phyloP scores from a whole-genome alignment of 2,797 vertebrate genomes.

The Scolopax bukidnonensis region DNA sequence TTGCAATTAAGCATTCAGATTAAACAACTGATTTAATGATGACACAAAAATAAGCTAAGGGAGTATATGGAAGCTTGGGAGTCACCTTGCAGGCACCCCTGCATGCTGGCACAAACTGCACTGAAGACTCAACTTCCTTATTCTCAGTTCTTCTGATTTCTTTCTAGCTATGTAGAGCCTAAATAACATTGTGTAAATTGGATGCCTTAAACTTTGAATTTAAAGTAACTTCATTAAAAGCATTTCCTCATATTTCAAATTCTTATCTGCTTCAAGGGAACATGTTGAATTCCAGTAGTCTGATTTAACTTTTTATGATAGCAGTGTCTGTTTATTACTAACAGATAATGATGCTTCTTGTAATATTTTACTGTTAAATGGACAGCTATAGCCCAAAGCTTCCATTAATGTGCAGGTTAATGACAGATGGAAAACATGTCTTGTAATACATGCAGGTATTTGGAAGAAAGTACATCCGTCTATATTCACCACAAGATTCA shows the following conservation, averaged over 20 bases:
- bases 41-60: not conserved
- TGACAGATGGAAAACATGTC: not conserved
- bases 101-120: not conserved
- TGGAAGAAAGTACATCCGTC: constrained; percentile 92
- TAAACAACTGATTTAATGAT: not conserved
- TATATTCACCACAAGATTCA: constrained; percentile 87
- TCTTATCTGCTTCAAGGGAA: not conserved
- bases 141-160: not conserved
- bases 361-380: not conserved
- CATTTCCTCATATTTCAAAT: not conserved
- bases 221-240: not conserved
- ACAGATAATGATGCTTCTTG: not conserved
- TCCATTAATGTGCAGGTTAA: not conserved
- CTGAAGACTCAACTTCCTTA: not conserved
- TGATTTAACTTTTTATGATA: not conserved
- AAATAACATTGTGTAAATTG: not conserved
- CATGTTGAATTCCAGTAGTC: not conserved
- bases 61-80: not conserved
- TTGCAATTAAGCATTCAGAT: not conserved
- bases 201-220: not conserved
- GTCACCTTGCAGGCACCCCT: not conserved
- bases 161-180: not conserved
- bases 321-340: not conserved
- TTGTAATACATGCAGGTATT: constrained; percentile 82
- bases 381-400: not conserved